phyloP scores from a whole-genome alignment of 2,888 invertebrate species.

The Pyrocoelia pectoralis region DNA sequence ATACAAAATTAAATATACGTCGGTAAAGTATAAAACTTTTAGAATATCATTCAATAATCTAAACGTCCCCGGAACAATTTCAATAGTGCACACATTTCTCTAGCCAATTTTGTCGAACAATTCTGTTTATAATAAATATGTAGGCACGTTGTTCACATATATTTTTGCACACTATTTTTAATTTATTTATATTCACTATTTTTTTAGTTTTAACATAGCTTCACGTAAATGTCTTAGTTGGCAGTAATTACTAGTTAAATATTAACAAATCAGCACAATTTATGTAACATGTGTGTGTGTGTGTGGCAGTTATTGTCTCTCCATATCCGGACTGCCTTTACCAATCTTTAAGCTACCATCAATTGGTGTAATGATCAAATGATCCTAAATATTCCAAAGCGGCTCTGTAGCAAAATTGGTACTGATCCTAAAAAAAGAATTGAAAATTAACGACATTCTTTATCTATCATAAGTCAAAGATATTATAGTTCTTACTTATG shows the following conservation, averaged over 20 bases:
- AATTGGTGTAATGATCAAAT: constrained; percentile 95
- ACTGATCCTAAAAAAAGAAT: constrained; percentile 83
- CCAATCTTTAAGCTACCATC: constrained; percentile 55
- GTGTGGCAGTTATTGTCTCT: constrained; percentile 54
- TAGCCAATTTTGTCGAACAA: constrained; percentile 31
- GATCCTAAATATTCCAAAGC: constrained; percentile 98
- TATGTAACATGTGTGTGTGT: too few relatives aligned
- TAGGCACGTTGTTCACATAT: constrained; percentile 59
- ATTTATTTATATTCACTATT: constrained; percentile 42
- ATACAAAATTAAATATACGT: constrained; percentile 32
- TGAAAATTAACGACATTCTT: too few relatives aligned
- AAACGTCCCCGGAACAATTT: constrained; percentile 31
- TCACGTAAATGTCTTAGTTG: constrained; percentile 43
- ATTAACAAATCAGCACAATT: constrained; percentile 46
- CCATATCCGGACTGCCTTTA: constrained; percentile 28
- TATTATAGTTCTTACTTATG: too few relatives aligned
- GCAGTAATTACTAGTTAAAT: constrained; percentile 46
- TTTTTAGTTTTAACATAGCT: constrained; percentile 42
- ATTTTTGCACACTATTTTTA: constrained; percentile 55
- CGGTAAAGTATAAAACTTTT: constrained; percentile 35
- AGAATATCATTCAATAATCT: constrained; percentile 33
- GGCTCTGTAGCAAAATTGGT: constrained; percentile 99
- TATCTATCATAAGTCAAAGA: too few relatives aligned
- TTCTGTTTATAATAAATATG: constrained; percentile 41
- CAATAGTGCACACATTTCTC: constrained; percentile 25